Conservation (phyloP, 2,797 vertebrate genomes). For the Amniataba percoides region DNA sequence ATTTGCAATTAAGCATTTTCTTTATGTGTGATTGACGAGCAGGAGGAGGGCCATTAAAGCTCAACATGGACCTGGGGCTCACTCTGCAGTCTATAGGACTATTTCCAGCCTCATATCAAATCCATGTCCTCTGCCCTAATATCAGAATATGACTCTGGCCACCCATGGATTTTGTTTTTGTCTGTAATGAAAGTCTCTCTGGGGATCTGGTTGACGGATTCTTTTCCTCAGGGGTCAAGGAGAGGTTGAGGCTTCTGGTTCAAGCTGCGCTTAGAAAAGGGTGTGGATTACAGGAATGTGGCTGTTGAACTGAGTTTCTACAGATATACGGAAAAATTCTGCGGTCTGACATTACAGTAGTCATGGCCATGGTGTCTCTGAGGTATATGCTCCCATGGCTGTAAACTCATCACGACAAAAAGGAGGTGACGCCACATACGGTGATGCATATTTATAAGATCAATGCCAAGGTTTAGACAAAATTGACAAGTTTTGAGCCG, state of each 20-base stretch:
- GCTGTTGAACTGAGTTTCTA: slow-evolving; percentile 54
- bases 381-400: slow-evolving; percentile 24
- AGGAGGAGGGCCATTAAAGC: slow-evolving; percentile 76
- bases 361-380: slow-evolving; percentile 15
- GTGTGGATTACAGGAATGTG: slow-evolving; percentile 82
- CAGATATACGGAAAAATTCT: slow-evolving; percentile 54
- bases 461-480: neutral
- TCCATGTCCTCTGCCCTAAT: slow-evolving; percentile 80
- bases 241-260: slow-evolving; percentile 80
- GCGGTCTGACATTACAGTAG: slow-evolving; percentile 61
- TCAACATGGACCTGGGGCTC: slow-evolving; percentile 61
- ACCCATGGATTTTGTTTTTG: slow-evolving; percentile 81
- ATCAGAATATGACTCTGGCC: slow-evolving; percentile 80
- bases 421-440: neutral
- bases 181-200: slow-evolving; percentile 83
- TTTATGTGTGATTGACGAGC: slow-evolving; percentile 81
- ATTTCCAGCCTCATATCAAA: slow-evolving; percentile 77
- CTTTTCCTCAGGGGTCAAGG: slow-evolving; percentile 85
- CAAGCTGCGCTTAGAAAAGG: slow-evolving; percentile 72
- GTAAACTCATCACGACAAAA: slow-evolving; percentile 13
- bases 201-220: slow-evolving; percentile 79
- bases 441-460: slow-evolving; percentile 6
- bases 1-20: slow-evolving; percentile 84
- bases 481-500: slow-evolving; percentile 10
- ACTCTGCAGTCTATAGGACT: slow-evolving; percentile 68